Base-by-base conservation (phyloP, 2,888 invertebrate genomes). In the Watsonalla cultraria region DNA sequence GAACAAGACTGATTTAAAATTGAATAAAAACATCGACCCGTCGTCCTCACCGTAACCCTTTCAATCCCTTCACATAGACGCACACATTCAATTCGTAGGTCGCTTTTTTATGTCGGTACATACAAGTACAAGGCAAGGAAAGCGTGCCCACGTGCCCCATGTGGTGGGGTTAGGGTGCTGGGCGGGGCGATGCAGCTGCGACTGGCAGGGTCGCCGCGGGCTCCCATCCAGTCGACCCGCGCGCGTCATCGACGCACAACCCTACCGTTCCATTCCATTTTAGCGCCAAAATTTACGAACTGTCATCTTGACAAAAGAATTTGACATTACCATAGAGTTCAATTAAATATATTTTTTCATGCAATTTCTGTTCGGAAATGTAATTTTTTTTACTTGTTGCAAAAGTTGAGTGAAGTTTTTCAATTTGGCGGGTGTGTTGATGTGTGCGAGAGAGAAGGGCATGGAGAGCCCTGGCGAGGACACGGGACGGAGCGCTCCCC, bases 391-490 rank as follows among this genome's bases (percentile, higher is more conserved):
- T 35, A 37, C 39, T 37, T 37, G 13, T 69, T 58, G 51, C 52
- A 62, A 61, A n/a, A 76, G 72, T 76, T 77, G 78, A 72, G 81
- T 85, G 82, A 80, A 84, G 80, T 83, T 86, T 78, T 76, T 60
- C 70, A 74, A 80, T 74, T 85, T 85, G 81, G 82, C 82, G 85
- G 80, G 81, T 80, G 78, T 74, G 79, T 80, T 88, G 81, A 90
- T 90, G 90, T 90, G 90, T 86, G 84, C 77, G 78, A 86, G 85
- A 78, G 89, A 86, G 81, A 84, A 79, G 80, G 82, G 76, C 66
- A 90, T 90, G 90, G 90, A 90, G 79, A 87, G 88, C 65, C 82
- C 88, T 76, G 85, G 86, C 55, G 90, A 88, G 83, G 90, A 91
- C 79, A 77, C 85, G 82, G 90, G 86, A 81, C 85, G 90, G 73